Evolutionary conservation across 2,113 vertebrate species (phyloP).

Genomic region (Bubalus kerabau): DNA sequence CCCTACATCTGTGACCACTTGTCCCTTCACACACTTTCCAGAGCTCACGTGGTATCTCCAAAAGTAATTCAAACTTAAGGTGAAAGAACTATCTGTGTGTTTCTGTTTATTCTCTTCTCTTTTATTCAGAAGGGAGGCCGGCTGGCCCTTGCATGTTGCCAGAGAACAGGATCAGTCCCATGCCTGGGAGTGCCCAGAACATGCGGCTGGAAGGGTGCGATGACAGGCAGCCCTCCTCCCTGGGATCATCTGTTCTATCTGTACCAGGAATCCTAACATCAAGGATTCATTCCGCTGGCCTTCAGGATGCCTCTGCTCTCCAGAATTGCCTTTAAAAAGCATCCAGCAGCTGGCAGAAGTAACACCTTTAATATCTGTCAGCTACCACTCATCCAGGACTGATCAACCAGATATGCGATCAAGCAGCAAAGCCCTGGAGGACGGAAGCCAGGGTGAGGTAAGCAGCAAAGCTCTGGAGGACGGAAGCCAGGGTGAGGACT

Average conservation of each 20-base stretch:
- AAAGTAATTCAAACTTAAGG: conserved; percentile 11
- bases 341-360: not conserved
- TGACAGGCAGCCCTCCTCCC: not conserved
- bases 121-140: not conserved
- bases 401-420: not conserved
- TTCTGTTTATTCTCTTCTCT: not conserved
- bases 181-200: not conserved
- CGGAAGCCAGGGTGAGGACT: not conserved
- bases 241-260: not conserved
- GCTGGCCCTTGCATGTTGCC: not conserved
- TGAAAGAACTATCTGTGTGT: not conserved
- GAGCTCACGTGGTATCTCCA: not conserved
- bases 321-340: not conserved
- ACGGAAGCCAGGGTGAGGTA: not conserved
- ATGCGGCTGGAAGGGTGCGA: not conserved
- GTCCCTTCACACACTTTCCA: conserved; percentile 13
- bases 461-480: not conserved
- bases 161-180: not conserved
- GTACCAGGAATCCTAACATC: not conserved
- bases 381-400: not conserved
- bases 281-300: not conserved
- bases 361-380: not conserved
- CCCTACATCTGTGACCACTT: conserved; percentile 6
- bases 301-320: not conserved
- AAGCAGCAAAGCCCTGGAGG: not conserved